Base-by-base conservation (phyloP, 2,797 vertebrate genomes). In the Chanos chanos region DNA sequence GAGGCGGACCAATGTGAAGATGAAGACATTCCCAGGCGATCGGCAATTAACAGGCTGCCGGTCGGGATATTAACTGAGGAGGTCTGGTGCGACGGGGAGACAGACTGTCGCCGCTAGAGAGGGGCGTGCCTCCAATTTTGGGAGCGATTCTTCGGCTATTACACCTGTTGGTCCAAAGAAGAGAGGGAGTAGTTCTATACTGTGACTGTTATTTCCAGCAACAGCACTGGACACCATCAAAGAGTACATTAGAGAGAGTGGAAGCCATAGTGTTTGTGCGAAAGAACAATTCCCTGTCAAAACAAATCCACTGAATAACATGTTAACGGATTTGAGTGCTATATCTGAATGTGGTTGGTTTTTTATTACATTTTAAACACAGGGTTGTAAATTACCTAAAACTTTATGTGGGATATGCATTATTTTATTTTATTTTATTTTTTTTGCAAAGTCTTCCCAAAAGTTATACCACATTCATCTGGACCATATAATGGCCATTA, bases 181-280 rank as follows among this genome's bases (percentile, higher is more conserved):
- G n/a, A n/a, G n/a, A n/a, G n/a, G n/a, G n/a, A n/a, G n/a, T n/a
- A n/a, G n/a, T n/a, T n/a, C n/a, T n/a, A n/a, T n/a, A n/a, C n/a
- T n/a, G n/a, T n/a, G n/a, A n/a, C n/a, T n/a, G n/a, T n/a, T n/a
- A n/a, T n/a, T n/a, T n/a, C n/a, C n/a, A n/a, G n/a, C n/a, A n/a
- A n/a, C n/a, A n/a, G n/a, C n/a, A n/a, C n/a, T n/a, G n/a, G n/a
- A n/a, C n/a, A n/a, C n/a, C n/a, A n/a, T n/a, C n/a, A n/a, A n/a
- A n/a, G n/a, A n/a, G n/a, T n/a, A n/a, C n/a, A n/a, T n/a, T 70
- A 67, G 58, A 72, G 63, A 64, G 65, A 76, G 65, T 71, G 7
- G 16, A 33, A 21, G 7, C 50, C 13, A 28, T 28, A 5, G 33
- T 65, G 49, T 57, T 12, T 54, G 16, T 58, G 51, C 34, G 27